Base-by-base conservation (phyloP, 1,140 invertebrate genomes). In the Babylonia areolata region DNA sequence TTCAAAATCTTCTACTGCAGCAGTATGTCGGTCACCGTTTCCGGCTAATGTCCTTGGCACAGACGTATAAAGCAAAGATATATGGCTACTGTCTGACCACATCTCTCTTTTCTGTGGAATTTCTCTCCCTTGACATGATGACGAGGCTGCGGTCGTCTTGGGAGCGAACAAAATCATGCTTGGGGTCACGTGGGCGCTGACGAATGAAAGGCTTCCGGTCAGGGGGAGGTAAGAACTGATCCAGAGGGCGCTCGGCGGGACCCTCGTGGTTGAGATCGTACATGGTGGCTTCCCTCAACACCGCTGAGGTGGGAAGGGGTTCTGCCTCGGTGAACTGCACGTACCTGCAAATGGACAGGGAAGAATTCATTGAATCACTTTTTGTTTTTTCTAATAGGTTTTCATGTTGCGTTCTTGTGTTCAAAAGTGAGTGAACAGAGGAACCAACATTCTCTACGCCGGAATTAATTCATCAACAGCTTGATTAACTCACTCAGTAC, bases 171-270 rank as follows among this genome's bases (percentile, higher is more conserved):
- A 42, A n/a, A 37, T 73, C 69, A 17, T 73, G n/a, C 20, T 73
- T 73, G 31, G 69, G 69, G 28, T 78, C 77, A 78, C 77, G 77
- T 78, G 77, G 77, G 3, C 77, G 77, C 37, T 78, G 77, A 78
- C 77, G 77, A 42, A 78, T 31, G 77, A 78, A 78, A 11, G 77
- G 77, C 35, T 78, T 78, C 39, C 77, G 77, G 37, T 78, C 77
- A 5, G 77, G 77, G n/a, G n/a, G n/a, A n/a, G n/a, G n/a, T n/a
- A n/a, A n/a, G n/a, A 42, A 42, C 39, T 78, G 77, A 17, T 78
- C 77, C 77, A 78, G 40, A 28, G 77, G 77, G 77, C 77, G 77
- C 37, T 78, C 77, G 23, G 39, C 77, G 20, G 77, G 77, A 23
- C 77, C 77, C 23, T 78, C n/a, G 37, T 78, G 12, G 17, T 78